Percentiles rank a stretch among this genome's conserved stretches.
Evolutionary conservation across 2,888 invertebrate species (phyloP).

Genomic region (Chouioia cunea): DNA sequence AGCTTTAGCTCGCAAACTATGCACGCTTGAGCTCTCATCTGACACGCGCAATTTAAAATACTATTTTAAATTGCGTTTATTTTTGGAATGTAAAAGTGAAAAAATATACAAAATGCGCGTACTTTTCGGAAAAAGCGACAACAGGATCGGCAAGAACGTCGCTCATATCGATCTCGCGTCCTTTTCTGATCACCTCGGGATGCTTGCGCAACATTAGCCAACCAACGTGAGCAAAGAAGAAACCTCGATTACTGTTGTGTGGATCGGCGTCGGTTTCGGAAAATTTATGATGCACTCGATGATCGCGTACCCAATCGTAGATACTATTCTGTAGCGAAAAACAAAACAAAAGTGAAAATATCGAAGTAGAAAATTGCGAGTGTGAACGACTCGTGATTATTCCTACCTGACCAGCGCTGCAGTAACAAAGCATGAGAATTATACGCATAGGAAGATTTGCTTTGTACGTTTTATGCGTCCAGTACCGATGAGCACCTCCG

Average conservation of each 20-base stretch:
- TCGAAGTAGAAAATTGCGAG: background rate
- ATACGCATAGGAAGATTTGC: conserved; percentile 74
- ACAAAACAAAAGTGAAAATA: conserved; percentile 5
- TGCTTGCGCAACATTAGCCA: conserved; percentile 94
- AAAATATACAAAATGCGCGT: conserved; percentile 6
- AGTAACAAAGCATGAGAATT: conserved; percentile 74
- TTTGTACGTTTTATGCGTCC: conserved; percentile 79
- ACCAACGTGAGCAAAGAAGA: conserved; percentile 93
- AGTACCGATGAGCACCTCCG: conserved; percentile 77
- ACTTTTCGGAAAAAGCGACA: conserved; percentile 82
- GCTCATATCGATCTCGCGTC: conserved; percentile 82
- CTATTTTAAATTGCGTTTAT: conserved; percentile 4
- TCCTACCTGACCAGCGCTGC: conserved; percentile 77
- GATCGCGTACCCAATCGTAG: conserved; percentile 82
- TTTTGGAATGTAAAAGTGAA: background rate
- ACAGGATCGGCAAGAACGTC: conserved; percentile 85
- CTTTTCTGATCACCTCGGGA: conserved; percentile 83
- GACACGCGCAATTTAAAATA: background rate
- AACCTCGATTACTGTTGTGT: conserved; percentile 84
- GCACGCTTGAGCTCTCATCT: too few relatives aligned
- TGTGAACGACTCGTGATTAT: background rate
- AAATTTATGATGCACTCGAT: conserved; percentile 81
- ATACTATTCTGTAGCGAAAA: conserved; percentile 77
- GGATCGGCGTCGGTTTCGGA: conserved; percentile 82
- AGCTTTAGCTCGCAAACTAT: too few relatives aligned